Base-by-base conservation (phyloP, 2,888 invertebrate genomes). In the Tinea trinotella region DNA sequence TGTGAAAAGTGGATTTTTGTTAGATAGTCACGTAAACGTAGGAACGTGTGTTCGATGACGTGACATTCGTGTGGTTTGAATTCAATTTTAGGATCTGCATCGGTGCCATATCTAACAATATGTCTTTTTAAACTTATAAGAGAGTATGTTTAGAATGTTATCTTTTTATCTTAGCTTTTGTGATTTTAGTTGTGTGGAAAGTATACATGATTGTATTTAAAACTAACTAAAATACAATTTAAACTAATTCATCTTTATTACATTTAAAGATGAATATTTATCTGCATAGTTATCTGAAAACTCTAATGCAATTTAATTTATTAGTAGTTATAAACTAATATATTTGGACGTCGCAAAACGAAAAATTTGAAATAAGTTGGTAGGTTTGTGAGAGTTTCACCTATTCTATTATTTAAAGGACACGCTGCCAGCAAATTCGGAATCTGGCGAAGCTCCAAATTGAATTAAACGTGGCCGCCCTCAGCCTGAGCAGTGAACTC, bases 381-480 rank as follows among this genome's bases (percentile, higher is more conserved):
- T 34, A 2, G 22, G 53, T 40, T 50, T 36, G 52, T 34, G 52
- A 52, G 52, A 34, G 53, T 40, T 24, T 34, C 66, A 62, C 69
- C 72, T 73, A 68, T 76, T 78, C 71, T 78, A 76, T 78, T 79
- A 79, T 79, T 80, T 78, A 77, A 74, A 70, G 74, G 76, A 76
- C 75, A 73, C 64, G 71, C 66, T 66, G 70, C 71, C 71, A 75
- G 76, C 76, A 71, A 76, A 78, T 78, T 76, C 71, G 66, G 70
- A 77, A 77, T 77, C 79, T 83, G 82, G 82, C 81, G 62, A 63
- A 59, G 61, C 59, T 76, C 82, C 82, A 82, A 82, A 83, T 81
- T 79, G 81, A 83, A 80, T 83, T 77, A 79, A 82, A 78, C 73
- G 75, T 65, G 69, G 68, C 65, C 66, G 62, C 70, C 67, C 68